These are phyloP conservation scores for Camelus bactrianus DNA, from an alignment of 2,113 vertebrate genomes.

Conservation along the genomic window DNA sequence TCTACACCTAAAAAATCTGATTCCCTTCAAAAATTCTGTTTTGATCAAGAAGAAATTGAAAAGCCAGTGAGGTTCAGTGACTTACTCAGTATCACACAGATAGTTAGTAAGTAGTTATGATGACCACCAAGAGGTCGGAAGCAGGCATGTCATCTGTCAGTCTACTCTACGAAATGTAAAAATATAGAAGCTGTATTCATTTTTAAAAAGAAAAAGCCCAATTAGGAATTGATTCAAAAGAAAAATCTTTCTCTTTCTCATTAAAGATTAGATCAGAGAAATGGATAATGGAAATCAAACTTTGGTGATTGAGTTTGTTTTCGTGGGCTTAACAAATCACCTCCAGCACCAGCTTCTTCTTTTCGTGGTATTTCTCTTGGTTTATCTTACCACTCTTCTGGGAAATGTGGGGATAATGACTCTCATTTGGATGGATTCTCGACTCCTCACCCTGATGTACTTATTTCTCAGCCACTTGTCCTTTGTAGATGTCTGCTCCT, in stretches of 20 bases:
- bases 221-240: not conserved
- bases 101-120: no score
- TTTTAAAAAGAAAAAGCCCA: not conserved
- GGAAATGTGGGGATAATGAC: slow-evolving; percentile 62
- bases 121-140: not conserved
- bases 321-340: slow-evolving; percentile 49
- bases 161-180: not conserved
- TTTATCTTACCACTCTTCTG: slow-evolving; percentile 63
- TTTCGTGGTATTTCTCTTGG: slow-evolving; percentile 63
- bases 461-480: slow-evolving; percentile 79
- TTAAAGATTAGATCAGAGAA: not conserved
- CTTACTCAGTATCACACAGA: not conserved
- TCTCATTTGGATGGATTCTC: slow-evolving; percentile 55
- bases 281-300: slow-evolving; percentile 59
- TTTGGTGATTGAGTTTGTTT: slow-evolving; percentile 57
- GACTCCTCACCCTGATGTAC: slow-evolving; percentile 68
- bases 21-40: not conserved
- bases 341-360: slow-evolving; percentile 32
- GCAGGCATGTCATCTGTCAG: not conserved
- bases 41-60: not conserved
- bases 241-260: not conserved
- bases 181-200: not conserved
- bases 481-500: slow-evolving; percentile 73
- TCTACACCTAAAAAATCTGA: not conserved
- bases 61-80: not conserved